These are phyloP conservation scores for Arctocebus calabarensis DNA, from an alignment of 2,797 vertebrate species.

Conservation along the genomic window DNA sequence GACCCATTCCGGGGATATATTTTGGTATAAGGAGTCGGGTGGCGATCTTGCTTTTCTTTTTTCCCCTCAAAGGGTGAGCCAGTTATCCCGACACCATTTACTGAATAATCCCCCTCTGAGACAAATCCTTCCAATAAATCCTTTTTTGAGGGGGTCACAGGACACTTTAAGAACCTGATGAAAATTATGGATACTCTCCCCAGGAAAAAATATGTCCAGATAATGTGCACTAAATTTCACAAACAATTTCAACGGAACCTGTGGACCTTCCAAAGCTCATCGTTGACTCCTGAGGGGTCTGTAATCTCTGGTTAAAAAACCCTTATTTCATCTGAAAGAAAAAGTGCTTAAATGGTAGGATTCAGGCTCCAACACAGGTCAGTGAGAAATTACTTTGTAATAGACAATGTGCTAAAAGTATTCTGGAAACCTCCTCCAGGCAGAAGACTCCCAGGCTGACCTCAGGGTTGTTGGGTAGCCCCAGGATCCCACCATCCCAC, in stretches of 20 bases:
- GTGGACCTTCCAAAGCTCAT: neutral
- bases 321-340: neutral
- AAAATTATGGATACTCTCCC: neutral
- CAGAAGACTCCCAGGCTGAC: neutral
- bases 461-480: neutral
- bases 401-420: neutral
- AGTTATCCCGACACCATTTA: slow-evolving; percentile 26
- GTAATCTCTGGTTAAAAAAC: neutral
- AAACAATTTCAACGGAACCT: neutral
- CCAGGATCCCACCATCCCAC: fast-evolving
- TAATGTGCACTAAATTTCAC: neutral
- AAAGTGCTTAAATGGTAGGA: neutral
- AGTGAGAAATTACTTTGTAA: neutral
- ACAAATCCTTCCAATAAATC: slow-evolving; percentile 63
- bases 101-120: slow-evolving; percentile 52
- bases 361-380: neutral
- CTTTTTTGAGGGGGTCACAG: neutral
- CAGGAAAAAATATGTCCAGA: neutral
- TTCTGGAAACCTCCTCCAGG: neutral
- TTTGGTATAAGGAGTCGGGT: slow-evolving; percentile 10
- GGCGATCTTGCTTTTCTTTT: neutral
- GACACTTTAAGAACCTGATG: slow-evolving; percentile 28
- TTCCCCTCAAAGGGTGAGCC: neutral
- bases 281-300: fast-evolving
- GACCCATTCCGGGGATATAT: neutral